These are phyloP conservation scores for Helicoverpa zea DNA, from an alignment of 1,140 invertebrate genomes.

Conservation along the genomic window DNA sequence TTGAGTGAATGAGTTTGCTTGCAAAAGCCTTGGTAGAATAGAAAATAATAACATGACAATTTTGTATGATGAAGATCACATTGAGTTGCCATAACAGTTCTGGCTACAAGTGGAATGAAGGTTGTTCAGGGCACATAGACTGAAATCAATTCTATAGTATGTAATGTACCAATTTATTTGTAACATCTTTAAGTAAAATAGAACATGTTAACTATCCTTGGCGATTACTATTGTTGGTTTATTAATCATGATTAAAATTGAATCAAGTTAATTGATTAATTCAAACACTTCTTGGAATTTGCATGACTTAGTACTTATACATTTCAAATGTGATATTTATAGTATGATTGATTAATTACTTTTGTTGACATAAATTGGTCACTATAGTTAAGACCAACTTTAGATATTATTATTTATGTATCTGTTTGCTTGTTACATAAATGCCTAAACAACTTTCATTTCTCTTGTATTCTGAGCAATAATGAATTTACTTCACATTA, in stretches of 20 bases:
- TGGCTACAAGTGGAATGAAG: constrained; percentile 35
- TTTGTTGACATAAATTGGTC: too few relatives aligned
- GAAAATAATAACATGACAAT: constrained; percentile 38
- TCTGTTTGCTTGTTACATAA: not conserved
- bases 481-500: constrained; percentile 16
- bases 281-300: too few relatives aligned
- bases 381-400: not conserved
- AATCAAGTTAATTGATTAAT: too few relatives aligned
- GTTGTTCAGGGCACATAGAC: constrained; percentile 9
- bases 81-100: constrained; percentile 43
- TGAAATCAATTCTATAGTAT: constrained; percentile 6
- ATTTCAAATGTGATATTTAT: too few relatives aligned
- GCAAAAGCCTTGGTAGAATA: constrained; percentile 27
- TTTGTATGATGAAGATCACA: constrained; percentile 42
- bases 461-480: constrained; percentile 24
- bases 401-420: not conserved
- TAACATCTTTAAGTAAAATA: not conserved
- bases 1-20: constrained; percentile 27
- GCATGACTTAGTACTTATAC: too few relatives aligned
- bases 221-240: too few relatives aligned
- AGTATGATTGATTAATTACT: too few relatives aligned
- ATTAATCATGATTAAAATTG: too few relatives aligned
- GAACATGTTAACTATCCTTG: too few relatives aligned
- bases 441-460: constrained; percentile 10
- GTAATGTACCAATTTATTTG: not conserved